Evolutionary conservation across 1,140 invertebrate species (phyloP), one percentile per base, ranked within the genome.

Genomic region (Neodiprion virginianus): DNA sequence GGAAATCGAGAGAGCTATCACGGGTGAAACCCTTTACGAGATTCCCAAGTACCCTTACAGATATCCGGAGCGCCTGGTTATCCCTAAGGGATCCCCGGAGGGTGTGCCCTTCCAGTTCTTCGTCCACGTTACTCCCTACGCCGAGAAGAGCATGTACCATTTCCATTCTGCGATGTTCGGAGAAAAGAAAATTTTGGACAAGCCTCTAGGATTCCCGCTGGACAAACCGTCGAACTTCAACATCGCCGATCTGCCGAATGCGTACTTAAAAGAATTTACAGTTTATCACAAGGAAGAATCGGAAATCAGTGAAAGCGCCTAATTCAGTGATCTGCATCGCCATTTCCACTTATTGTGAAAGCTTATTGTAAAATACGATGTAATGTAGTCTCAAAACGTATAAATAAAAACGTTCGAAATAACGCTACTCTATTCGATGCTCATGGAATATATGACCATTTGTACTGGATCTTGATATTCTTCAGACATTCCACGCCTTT

Each of bases 201-300:
- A 89, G 79, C 89, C 93, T 66, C 88, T 93, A 79, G 93, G 92
- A 48, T 94, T 89, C 87, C 93, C 93, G 69, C 90, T 94, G 78
- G 93, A 95, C 80, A 90, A 88, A 80, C 88, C 87, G 12, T 80
- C 87, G 75, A 65, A 79, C 10, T 73, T 81, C 40, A 87, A 81
- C 77, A 83, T 84, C 81, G 81, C 79, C 75, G 84, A 87, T 21
- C 75, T 87, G 12, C 82, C 84, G 23, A 90, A 90, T 72, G 86
- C 87, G 72, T 86, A 78, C 75, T 85, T 86, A 73, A 85, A 80
- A 48, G 85, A 89, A 67, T 81, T 90, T 68, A 75, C 71, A 50
- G 86, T 89, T 72, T 87, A 85, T 73, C 79, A 85, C 71, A 47
- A 74, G 28, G 77, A 73, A 8, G 79, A 81, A 53, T 53, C 50